phyloP scores from a whole-genome alignment of 2,888 invertebrate species.

The Ypsolopha sequella region DNA sequence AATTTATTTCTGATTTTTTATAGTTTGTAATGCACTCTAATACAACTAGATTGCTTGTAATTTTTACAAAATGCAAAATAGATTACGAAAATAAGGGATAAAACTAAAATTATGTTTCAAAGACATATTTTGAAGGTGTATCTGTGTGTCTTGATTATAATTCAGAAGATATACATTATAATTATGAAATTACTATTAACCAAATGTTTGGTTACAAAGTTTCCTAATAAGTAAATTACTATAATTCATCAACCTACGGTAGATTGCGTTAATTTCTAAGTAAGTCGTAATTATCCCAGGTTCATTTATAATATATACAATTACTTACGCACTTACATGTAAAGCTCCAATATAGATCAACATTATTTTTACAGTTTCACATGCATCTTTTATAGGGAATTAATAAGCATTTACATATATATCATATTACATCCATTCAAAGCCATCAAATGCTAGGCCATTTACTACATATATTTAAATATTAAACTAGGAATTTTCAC shows the following conservation, averaged over 20 bases:
- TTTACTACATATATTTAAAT: neutral
- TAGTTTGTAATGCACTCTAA: too few relatives aligned
- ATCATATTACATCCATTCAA: too few relatives aligned
- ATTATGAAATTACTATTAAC: neutral
- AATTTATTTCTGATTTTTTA: too few relatives aligned
- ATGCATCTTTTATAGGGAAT: constrained; percentile 20
- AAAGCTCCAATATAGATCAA: constrained; percentile 4
- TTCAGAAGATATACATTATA: neutral
- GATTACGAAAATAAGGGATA: too few relatives aligned
- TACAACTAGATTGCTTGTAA: too few relatives aligned
- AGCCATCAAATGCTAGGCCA: too few relatives aligned
- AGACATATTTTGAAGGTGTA: neutral
- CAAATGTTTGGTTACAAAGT: too few relatives aligned
- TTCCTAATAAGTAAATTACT: neutral
- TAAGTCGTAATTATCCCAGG: constrained; percentile 70
- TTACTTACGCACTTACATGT: constrained; percentile 24
- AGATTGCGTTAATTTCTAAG: constrained; percentile 26
- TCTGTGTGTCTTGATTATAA: neutral
- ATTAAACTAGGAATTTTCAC: neutral
- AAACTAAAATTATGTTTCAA: too few relatives aligned
- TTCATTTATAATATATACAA: constrained; percentile 54
- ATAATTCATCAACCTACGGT: neutral
- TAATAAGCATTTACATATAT: too few relatives aligned
- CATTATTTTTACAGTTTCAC: constrained; percentile 51
- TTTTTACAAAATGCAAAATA: too few relatives aligned